phyloP scores from a whole-genome alignment of 2,888 invertebrate genomes.

The Apamea crenata region DNA sequence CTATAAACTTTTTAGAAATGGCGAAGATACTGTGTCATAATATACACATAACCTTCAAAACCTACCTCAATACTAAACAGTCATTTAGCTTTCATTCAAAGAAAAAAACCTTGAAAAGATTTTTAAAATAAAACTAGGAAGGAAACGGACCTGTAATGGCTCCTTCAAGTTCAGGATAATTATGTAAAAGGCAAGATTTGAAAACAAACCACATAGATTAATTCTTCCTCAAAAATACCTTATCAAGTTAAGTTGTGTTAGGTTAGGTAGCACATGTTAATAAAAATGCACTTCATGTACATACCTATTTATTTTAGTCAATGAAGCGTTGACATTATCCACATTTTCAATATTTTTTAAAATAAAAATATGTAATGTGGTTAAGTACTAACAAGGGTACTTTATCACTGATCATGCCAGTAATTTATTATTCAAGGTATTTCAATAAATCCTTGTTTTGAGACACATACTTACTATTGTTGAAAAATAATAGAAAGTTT shows the following conservation, averaged over 20 bases:
- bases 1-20: not conserved
- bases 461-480: not conserved
- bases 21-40: slow-evolving; percentile 14
- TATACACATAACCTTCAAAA: slow-evolving; percentile 37
- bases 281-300: not conserved
- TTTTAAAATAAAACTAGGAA: not conserved
- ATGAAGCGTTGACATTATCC: not conserved
- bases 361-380: not conserved
- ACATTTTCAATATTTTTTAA: not conserved
- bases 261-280: slow-evolving; percentile 45
- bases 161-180: not conserved
- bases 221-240: not conserved
- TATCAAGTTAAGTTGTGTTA: slow-evolving; percentile 3
- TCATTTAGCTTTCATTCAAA: not conserved
- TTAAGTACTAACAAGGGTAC: not conserved
- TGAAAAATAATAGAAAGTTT: not conserved
- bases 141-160: not conserved
- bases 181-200: not conserved
- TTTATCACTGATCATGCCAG: not conserved
- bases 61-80: not conserved
- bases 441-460: not conserved
- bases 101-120: too few relatives aligned
- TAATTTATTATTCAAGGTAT: not conserved
- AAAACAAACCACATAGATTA: not conserved
- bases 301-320: not conserved